Base-by-base conservation (phyloP, 2,797 vertebrate genomes). In the Picus viridis region DNA sequence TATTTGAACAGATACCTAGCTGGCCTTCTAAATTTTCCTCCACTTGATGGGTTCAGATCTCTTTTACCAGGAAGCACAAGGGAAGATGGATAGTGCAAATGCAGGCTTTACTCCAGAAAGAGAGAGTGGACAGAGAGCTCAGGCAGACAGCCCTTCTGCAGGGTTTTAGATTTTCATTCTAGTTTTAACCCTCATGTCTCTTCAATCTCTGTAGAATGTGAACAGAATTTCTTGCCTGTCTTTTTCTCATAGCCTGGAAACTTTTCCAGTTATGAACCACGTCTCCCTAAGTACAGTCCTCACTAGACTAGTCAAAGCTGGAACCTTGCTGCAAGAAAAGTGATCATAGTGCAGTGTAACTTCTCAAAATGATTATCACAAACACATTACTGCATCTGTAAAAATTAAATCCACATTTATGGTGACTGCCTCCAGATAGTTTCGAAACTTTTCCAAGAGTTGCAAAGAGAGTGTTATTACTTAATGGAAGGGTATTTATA, bases 381-480 rank as follows among this genome's bases (percentile, higher is more conserved):
- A 91, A 89, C 76, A 69, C 32, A 70, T 83, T 92, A 69, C 62
- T 84, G 61, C 57, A 85, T 91, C 36, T 83, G 23, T 86, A 88
- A 89, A 94, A 93, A 91, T 80, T 41, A 95, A 94, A 83, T 39
- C 51, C 73, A 84, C 41, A 71, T 94, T 95, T 79, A 90, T 43
- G 19, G 23, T 51, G 41, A 82, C 80, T 70, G 76, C 64, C 59
- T 90, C 73, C 65, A 86, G 73, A 93, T 23, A 92, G 39, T 86
- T 95, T 95, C 71, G 0, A 92, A 95, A 94, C 49, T 90, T 95
- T 95, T 95, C 87, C 91, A 95, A 93, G 49, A 74, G 68, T 88
- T 94, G 74, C 86, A 80, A 32, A 72, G 67, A 85, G 16, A 70
- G 77, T 94, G 75, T 73, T 89, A 88, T 90, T 96, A 95, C 67